phyloP scores from a whole-genome alignment of 2,113 vertebrate genomes.

The Smithornis capensis region DNA sequence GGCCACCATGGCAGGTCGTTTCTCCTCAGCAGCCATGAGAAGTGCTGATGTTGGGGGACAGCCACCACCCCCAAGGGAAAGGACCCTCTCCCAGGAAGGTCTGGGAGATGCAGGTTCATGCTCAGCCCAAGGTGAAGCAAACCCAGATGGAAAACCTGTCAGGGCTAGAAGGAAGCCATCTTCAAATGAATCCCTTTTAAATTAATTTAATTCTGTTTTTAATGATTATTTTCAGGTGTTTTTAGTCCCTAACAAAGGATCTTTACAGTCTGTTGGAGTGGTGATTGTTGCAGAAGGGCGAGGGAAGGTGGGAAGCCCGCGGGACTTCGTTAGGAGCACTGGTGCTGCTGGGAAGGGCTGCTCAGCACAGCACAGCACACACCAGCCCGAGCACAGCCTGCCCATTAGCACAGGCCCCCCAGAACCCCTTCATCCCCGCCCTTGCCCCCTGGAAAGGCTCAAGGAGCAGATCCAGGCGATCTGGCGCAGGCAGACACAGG shows the following conservation, averaged over 20 bases:
- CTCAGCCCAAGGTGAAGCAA: background rate
- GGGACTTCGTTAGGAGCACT: slow-evolving; percentile 32
- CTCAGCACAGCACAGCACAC: background rate
- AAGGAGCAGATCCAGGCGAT: background rate
- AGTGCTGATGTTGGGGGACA: background rate
- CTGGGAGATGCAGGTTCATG: background rate
- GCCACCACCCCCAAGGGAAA: background rate
- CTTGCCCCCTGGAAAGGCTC: background rate
- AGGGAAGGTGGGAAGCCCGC: slow-evolving; percentile 1
- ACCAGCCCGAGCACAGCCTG: background rate
- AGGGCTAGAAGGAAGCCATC: background rate
- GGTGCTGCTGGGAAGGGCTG: background rate
- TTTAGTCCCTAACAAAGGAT: slow-evolving; percentile 33
- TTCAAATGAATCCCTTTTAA: background rate
- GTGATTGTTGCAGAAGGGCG: background rate
- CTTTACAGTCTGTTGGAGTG: slow-evolving; percentile 8
- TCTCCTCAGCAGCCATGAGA: background rate
- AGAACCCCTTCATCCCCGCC: background rate
- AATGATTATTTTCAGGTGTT: background rate
- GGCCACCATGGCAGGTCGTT: rapidly evolving
- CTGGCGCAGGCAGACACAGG: rapidly evolving
- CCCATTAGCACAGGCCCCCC: background rate
- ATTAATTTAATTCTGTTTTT: slow-evolving; percentile 19
- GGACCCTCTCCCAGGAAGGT: background rate
- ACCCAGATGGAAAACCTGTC: background rate